Base-by-base conservation (phyloP, 2,888 invertebrate species). In the Altica lythri region DNA sequence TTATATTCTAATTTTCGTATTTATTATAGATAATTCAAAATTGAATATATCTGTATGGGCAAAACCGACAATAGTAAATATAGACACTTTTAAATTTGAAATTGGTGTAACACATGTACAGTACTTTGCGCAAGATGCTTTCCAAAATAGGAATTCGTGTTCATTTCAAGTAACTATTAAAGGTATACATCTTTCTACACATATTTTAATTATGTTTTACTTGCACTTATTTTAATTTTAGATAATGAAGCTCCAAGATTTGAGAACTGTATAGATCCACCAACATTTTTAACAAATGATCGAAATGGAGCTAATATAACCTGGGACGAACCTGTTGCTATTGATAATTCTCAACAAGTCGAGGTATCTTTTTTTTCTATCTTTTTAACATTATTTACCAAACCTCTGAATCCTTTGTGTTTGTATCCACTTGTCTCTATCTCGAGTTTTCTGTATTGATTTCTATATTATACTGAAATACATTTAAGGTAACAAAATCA, bases 41-140 rank as follows among this genome's bases (percentile, higher is more conserved):
- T 68, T 77, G 19, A 73, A 78, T 12, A 80, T 84, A 0, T 75
- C 77, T 0, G 64, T 84, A 29, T 83, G 84, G 77, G 79, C 80
- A 14, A 80, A 83, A 57, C 86, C 86, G 1, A 79, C 81, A 9
- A 73, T 85, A 2, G 74, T 73, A 30, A 72, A 75, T 40, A 62
- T 72, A 12, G 67, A 71, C 8, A 69, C 56, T 30, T 78, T 81
- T 40, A 79, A 79, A 63, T 80, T 85, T 38, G 79, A 80, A 55
- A 81, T 86, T 59, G 86, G 86, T 0, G 68, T 70, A 14, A 83
- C 82, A 2, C 72, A 71, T 8, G 78, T 88, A n/a, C 80, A 79
- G 0, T 86, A 86, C 69, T 77, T 80, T 8, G 85, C 86, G 0
- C 81, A 82, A 62, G 87, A 88, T 72, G 70, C 77, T 1, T 80